Base-by-base conservation (phyloP, 1,140 invertebrate species). In the Philotrypesis tridentata region DNA sequence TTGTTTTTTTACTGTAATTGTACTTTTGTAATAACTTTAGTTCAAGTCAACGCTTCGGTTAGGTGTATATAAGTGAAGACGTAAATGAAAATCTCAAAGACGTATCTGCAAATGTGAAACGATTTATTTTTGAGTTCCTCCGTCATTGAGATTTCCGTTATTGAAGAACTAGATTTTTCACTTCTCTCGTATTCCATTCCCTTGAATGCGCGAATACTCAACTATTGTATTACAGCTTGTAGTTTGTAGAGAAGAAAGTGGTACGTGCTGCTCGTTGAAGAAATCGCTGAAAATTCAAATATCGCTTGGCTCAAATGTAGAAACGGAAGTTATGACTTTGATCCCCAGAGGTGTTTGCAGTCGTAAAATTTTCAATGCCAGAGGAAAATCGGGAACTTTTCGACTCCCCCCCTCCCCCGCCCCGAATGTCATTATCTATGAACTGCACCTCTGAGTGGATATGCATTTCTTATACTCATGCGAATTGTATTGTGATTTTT, bases 281-380 rank as follows among this genome's bases (percentile, higher is more conserved):
- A 55, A 80, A 80, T 80, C 63, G 61, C 12, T 33, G 70, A 61
- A 80, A 80, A 73, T 74, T 80, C 70, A 73, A 80, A 80, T 63
- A 73, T 80, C 60, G 48, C 31, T 23, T 23, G 65, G 33, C 1
- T 72, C 68, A 40, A 78, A 68, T 55, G 76, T 27, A 31, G 48
- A 14, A n/a, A 27, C 63, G 65, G 68, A 65, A 70, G 40, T 55
- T 78, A 70, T 27, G 25, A 17, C 8, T 40, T 33, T 43, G 21
- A n/a, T 33, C 21, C 67, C n/a, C 9, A 25, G 40, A 61, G 43
- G 43, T 79, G 48, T 37, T 27, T 12, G n/a, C 29, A 25, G 23
- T n/a, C 27, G 67, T 71, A n/a, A n/a, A 55, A 79, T 61, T 61
- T 70, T 43, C 77, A 27, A 70, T 61, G 25, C 11, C 1, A 23